A percentile compares a stretch with the other conserved stretches of the same genome.
Evolutionary conservation across 2,113 vertebrate species (phyloP).

Genomic region (Lampris megalopsis): DNA sequence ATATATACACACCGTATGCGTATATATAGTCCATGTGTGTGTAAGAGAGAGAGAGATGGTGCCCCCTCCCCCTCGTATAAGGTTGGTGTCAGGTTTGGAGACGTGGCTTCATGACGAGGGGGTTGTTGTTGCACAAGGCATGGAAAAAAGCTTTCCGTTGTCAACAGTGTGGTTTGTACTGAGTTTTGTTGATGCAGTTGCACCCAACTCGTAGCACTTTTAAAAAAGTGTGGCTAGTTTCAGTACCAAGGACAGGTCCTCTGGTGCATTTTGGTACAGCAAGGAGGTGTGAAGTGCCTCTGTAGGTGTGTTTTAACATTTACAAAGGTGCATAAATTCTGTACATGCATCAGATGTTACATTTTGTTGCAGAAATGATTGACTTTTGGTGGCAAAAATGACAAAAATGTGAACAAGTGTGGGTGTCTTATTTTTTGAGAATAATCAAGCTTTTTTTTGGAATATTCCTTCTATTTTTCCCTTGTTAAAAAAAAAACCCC

Average conservation of each 20-base stretch:
- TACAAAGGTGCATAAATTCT: too few species aligned
- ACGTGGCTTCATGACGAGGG: conserved; percentile 18
- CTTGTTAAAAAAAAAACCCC: too few species aligned
- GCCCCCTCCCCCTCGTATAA: conserved; percentile 34
- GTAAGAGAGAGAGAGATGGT: conserved; percentile 2
- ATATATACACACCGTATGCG: neutral
- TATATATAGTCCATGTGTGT: conserved; percentile 20
- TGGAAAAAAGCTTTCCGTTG: conserved; percentile 24
- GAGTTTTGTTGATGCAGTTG: neutral
- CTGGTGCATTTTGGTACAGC: neutral
- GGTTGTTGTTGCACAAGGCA: conserved; percentile 41
- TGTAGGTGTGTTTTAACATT: neutral
- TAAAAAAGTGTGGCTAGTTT: conserved; percentile 50
- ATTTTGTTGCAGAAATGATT: too few species aligned
- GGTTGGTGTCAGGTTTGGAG: conserved; percentile 64
- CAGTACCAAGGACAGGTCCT: conserved; percentile 78
- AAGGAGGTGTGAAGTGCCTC: neutral
- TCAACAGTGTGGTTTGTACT: conserved; percentile 10
- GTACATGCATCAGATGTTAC: too few species aligned
- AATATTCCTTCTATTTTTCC: too few species aligned
- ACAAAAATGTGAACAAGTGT: too few species aligned
- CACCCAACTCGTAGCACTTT: conserved; percentile 20
- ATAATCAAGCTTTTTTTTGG: too few species aligned
- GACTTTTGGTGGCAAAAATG: too few species aligned
- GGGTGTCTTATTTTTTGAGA: too few species aligned